Conservation (phyloP, 2,113 vertebrate genomes). For the Pedionomus torquatus region DNA sequence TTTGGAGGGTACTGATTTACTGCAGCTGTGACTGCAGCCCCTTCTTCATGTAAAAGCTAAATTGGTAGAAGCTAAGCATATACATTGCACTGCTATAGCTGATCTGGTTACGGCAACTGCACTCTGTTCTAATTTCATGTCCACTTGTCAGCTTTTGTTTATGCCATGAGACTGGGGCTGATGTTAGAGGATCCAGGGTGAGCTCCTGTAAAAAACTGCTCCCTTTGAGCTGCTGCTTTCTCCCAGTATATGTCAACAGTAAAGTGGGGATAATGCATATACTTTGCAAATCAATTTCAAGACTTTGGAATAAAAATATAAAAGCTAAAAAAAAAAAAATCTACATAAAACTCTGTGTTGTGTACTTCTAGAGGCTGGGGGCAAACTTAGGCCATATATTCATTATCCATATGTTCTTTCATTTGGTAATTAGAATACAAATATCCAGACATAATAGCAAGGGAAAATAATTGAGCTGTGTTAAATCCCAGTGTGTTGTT, state of each 20-base stretch:
- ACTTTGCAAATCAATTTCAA: not conserved
- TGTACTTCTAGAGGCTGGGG: not conserved
- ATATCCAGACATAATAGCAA: not conserved
- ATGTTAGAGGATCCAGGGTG: not conserved
- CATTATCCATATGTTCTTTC: not conserved
- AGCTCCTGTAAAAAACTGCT: not conserved
- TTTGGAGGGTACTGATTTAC: not conserved
- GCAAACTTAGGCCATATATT: not conserved
- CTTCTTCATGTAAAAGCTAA: not conserved
- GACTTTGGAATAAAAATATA: not conserved
- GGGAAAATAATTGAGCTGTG: not conserved
- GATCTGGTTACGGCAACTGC: not conserved
- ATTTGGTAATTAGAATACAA: not conserved
- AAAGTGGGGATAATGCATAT: not conserved
- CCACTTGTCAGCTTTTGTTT: not conserved
- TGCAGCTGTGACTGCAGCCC: not conserved
- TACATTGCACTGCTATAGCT: not conserved
- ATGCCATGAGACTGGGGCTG: not conserved
- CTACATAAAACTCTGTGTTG: not conserved
- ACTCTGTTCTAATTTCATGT: not conserved
- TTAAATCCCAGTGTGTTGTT: not conserved
- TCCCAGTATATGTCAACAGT: not conserved
- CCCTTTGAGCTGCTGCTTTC: not conserved
- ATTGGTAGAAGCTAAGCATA: not conserved
- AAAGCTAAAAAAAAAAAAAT: not conserved